Evolutionary conservation across 2,888 invertebrate genomes (phyloP).

Genomic region (Scaptomyza polygonia): DNA sequence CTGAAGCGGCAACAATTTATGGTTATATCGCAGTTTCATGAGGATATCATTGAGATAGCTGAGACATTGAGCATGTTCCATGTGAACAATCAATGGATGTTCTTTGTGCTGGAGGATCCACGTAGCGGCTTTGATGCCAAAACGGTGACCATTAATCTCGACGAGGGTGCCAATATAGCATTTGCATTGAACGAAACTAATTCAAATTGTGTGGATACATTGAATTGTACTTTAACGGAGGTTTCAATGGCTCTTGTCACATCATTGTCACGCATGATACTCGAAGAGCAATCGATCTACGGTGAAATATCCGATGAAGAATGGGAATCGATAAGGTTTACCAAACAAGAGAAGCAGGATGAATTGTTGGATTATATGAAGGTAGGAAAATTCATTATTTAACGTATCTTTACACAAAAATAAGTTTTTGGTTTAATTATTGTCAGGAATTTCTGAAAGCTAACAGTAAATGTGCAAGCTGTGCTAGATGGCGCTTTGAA

Average conservation of each 20-base stretch:
- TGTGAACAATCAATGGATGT: slow-evolving; percentile 92
- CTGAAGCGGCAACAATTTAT: slow-evolving; percentile 76
- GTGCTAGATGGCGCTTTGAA: slow-evolving; percentile 86
- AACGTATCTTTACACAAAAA: background rate
- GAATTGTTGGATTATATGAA: slow-evolving; percentile 88
- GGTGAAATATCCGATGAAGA: slow-evolving; percentile 92
- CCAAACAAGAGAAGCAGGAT: slow-evolving; percentile 88
- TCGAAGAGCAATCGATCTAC: slow-evolving; percentile 89
- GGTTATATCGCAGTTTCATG: slow-evolving; percentile 81
- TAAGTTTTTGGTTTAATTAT: background rate
- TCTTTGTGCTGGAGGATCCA: slow-evolving; percentile 88
- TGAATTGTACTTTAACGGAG: slow-evolving; percentile 89
- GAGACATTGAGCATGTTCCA: slow-evolving; percentile 88
- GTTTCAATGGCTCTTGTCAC: slow-evolving; percentile 88
- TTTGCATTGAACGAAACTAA: slow-evolving; percentile 90
- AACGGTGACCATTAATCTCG: slow-evolving; percentile 86
- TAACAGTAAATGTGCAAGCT: slow-evolving; percentile 85
- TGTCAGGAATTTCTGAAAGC: slow-evolving; percentile 77
- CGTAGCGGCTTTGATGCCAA: slow-evolving; percentile 84
- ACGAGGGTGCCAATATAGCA: slow-evolving; percentile 93
- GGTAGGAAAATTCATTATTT: slow-evolving; percentile 84
- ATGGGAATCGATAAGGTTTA: slow-evolving; percentile 91
- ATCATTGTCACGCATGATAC: slow-evolving; percentile 88
- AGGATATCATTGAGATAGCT: slow-evolving; percentile 89
- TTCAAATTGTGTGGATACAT: slow-evolving; percentile 86